Base-by-base conservation (phyloP, 2,797 vertebrate species). In the Sternarchorhynchus goeldii region DNA sequence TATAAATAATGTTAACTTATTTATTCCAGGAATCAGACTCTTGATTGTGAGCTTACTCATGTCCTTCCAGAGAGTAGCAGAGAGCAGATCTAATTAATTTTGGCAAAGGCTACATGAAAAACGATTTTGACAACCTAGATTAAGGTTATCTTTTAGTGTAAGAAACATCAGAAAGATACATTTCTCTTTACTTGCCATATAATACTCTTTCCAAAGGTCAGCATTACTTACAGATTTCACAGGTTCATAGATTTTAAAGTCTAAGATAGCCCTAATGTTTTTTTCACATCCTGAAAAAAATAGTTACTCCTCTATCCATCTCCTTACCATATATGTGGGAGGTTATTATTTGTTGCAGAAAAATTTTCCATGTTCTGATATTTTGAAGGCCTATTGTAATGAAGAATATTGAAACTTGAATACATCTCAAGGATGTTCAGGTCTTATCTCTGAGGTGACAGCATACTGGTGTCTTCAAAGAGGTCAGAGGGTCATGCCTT, bases 401-500 rank as follows among this genome's bases (percentile, higher is more conserved):
- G 20, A 67, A 50, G 5, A 41, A 67, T 41, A n/a, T n/a, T n/a
- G n/a, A 45, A 41, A 21, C 18, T 2, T 20, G 34, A n/a, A 7
- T 21, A 21, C 31, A 71, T 56, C 32, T 64, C 68, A 72, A 78
- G 60, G 59, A 72, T 50, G n/a, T 50, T 64, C 50, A 16, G 39
- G 39, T 56, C 50, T 72, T 58, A 78, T 78, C 68, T 75, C 60
- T 20, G 21, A 72, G 21, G 20, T 36, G 4, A 64, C 66, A 62
- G 18, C 58, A 55, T 71, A 34, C 8, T 34, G 58, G 25, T 4
- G 25, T 77, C n/a, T 4, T 70, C 21, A 50, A n/a, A 62, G 16
- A 55, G 66, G 58, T 77, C 66, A 65, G 32, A 32, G 21, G 60
- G 68, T 2, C 8, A 36, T 45, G 50, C 76, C 68, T 78, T 78